Percentiles rank a stretch among this genome's conserved stretches.
Evolutionary conservation across 2,113 vertebrate genomes (phyloP).

Genomic region (Indicator maculatus): DNA sequence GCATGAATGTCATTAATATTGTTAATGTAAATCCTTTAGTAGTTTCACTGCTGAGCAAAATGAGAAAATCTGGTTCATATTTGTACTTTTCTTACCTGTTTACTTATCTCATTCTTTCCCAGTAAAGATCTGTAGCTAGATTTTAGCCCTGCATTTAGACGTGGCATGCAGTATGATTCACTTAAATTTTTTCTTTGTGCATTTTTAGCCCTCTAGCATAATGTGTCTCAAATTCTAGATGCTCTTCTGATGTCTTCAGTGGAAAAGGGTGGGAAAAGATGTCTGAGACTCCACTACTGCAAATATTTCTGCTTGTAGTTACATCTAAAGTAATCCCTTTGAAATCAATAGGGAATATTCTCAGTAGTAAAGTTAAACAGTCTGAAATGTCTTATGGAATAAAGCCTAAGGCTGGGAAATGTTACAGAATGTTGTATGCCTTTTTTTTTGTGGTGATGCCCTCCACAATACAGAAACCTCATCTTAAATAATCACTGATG

Average conservation of each 20-base stretch:
- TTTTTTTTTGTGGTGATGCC: neutral
- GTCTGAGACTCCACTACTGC: neutral
- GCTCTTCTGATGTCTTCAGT: neutral
- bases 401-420: slow-evolving; percentile 2
- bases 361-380: neutral
- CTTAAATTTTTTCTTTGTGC: neutral
- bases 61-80: neutral
- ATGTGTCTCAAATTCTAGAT: neutral
- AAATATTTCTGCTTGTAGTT: slow-evolving; percentile 27
- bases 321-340: slow-evolving; percentile 29
- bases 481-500: neutral
- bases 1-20: neutral
- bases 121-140: neutral
- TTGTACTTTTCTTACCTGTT: neutral
- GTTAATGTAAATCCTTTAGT: neutral
- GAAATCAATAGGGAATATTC: slow-evolving; percentile 48
- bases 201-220: neutral
- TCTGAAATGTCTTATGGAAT: slow-evolving; percentile 20
- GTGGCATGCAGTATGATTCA: neutral
- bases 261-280: neutral
- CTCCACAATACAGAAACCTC: neutral
- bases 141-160: neutral
- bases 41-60: neutral
- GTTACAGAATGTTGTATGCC: neutral
- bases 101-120: neutral